Evolutionary conservation across 1,140 invertebrate species (phyloP), one percentile per base, ranked within the genome.

Genomic region (Pseudomyrmex concolor): DNA sequence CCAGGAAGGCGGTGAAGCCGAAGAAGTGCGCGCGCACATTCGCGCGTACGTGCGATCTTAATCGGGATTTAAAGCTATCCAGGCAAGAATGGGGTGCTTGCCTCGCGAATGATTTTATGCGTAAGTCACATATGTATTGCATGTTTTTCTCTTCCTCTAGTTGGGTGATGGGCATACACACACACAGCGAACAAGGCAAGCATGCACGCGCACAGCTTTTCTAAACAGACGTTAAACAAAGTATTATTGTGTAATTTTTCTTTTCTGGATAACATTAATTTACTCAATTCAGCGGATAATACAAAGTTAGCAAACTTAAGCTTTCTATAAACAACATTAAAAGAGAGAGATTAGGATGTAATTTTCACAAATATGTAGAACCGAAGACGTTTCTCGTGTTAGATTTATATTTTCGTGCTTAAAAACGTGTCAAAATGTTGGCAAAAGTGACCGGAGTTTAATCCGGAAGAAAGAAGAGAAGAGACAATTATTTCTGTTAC

Each of bases 21-120:
- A 97, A 97, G 92, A 95, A 97, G 82, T 99, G 98, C 94, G 97
- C 98, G 70, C 96, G 97, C 86, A 96, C 96, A n/a, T 99, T 99
- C 94, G 96, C 97, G 1, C 96, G 96, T 71, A 96, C 96, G 83
- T 99, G 98, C 94, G 98, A 99, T 93, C 94, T 96, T 51, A 96
- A 98, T 93, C 94, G 95, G 55, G 97, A 99, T 94, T 95, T 96
- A 17, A 96, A 95, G 82, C 96, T 98, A 51, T 96, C 97, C 5
- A 95, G 95, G 25, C 95, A 96, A 72, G 98, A 99, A 94, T 99
- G 98, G 98, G 95, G 95, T 15, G 95, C 96, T 45, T 99, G 98
- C 92, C 95, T 98, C 12, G 95, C 97, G 4, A 95, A 96, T 85
- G 96, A 97, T 89, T 95, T 95, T 84, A 95, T 92, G 91, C 92